Evolutionary conservation across 2,888 invertebrate species (phyloP).

Genomic region (Limnephilus auricula): DNA sequence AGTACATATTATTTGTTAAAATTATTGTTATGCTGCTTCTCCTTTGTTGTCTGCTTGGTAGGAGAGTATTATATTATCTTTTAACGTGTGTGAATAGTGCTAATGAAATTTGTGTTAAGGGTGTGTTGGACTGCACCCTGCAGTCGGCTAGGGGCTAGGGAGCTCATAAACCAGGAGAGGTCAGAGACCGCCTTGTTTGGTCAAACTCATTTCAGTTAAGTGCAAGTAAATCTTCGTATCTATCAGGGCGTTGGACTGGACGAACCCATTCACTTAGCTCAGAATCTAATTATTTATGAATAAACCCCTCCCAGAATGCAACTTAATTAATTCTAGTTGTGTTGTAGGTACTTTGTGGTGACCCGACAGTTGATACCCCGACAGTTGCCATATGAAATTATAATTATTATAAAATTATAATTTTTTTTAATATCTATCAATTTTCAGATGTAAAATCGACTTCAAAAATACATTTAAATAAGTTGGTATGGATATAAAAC

Average conservation of each 20-base stretch:
- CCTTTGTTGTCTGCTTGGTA: conserved; percentile 3
- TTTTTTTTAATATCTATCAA: too few species aligned
- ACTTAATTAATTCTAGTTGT: not conserved
- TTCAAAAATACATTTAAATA: too few species aligned
- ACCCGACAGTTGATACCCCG: too few species aligned
- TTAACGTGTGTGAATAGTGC: not conserved
- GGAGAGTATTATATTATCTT: not conserved
- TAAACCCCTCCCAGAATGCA: not conserved
- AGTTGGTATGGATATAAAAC: too few species aligned
- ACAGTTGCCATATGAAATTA: too few species aligned
- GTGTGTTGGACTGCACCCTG: conserved; percentile 8
- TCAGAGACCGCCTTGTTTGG: not conserved
- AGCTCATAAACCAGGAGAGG: not conserved
- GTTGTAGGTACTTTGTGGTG: too few species aligned
- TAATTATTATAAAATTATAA: too few species aligned
- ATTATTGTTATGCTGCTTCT: not conserved
- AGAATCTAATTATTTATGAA: not conserved
- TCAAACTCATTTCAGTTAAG: not conserved
- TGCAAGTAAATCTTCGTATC: not conserved
- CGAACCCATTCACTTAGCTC: not conserved
- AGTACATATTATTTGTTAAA: not conserved
- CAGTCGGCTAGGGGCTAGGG: not conserved
- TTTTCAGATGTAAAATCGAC: too few species aligned
- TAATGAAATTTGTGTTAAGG: conserved; percentile 24
- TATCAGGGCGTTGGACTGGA: not conserved